Base-by-base conservation (phyloP, 2,888 invertebrate genomes). In the Oscheius sp. region DNA sequence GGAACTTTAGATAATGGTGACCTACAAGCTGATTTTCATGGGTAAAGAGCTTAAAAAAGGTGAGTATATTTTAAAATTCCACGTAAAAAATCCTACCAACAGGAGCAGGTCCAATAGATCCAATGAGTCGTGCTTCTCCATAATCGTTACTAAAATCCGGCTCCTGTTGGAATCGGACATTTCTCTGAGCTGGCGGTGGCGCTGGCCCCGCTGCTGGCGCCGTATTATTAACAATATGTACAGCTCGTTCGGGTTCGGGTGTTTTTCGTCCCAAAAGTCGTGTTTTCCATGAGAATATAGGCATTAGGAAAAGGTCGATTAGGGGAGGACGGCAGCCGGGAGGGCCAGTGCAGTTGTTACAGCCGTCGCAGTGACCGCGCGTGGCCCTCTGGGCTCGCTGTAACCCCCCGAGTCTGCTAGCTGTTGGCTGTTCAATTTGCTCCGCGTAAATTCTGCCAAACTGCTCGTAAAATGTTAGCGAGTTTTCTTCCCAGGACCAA, bases 221-320 rank as follows among this genome's bases (percentile, higher is more conserved):
- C n/a, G 41, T 35, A 9, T 66, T 18, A n/a, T 78, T 74, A 0
- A 72, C 72, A 25, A 81, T 78, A 16, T 74, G 75, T 13, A 79
- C 76, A 9, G 80, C 79, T 58, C 77, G 76, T 56, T 76, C 72
- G 12, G 82, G 77, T 63, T 82, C 82, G n/a, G 82, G 82, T 25
- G 82, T 82, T 64, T 81, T 80, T 21, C 82, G 74, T 9, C 79
- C 78, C 18, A 69, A 23, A 49, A 81, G 71, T n/a, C 81, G 77
- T 21, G 76, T 74, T 59, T 79, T 79, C 82, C 82, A 82, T 16
- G 59, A 70, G 43, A 59, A 70, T 13, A 70, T 59, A 43, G 49
- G 59, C 70, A 66, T 66, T 18, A 12, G 27, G 63, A 43, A 49
- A 49, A 66, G 49, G 66, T 25, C 45, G 43, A 23, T 23, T 29